These are phyloP conservation scores for Notodonta dromedarius DNA, from an alignment of 2,888 invertebrate species.

Conservation along the genomic window DNA sequence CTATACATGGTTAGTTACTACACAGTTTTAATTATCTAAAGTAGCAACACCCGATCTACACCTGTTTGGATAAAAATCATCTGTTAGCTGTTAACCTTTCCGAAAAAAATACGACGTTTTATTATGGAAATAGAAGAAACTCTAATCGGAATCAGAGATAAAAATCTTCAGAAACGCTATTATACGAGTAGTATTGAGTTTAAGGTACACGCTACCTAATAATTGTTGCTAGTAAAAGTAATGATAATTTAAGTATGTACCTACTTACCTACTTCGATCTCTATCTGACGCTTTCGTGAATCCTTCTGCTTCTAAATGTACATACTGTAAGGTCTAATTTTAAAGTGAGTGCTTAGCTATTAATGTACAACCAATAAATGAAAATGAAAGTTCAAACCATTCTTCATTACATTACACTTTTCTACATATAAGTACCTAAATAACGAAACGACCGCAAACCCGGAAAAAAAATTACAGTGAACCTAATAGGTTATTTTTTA, in stretches of 20 bases:
- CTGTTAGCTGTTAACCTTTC: too few relatives aligned
- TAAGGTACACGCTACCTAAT: background rate
- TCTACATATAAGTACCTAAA: too few relatives aligned
- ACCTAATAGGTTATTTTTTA: too few relatives aligned
- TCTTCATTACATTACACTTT: background rate
- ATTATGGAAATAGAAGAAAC: too few relatives aligned
- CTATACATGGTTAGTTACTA: too few relatives aligned
- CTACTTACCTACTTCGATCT: conserved; percentile 28
- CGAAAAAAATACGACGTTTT: too few relatives aligned
- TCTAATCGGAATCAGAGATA: background rate
- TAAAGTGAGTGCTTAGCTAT: conserved; percentile 24
- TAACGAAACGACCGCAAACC: too few relatives aligned
- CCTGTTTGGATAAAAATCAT: too few relatives aligned
- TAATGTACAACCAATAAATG: background rate
- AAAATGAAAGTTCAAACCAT: background rate
- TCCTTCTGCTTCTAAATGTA: conserved; percentile 62
- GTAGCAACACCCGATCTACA: too few relatives aligned
- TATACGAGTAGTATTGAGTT: background rate
- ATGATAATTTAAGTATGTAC: conserved; percentile 2
- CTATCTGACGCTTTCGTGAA: conserved; percentile 56
- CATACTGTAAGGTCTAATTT: conserved; percentile 56
- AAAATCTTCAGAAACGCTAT: conserved; percentile 20
- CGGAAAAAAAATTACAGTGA: too few relatives aligned
- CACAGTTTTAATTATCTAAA: too few relatives aligned
- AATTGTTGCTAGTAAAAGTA: conserved; percentile 16